Conservation (phyloP, 23 tunicate genomes). For the Corella eumyota region DNA sequence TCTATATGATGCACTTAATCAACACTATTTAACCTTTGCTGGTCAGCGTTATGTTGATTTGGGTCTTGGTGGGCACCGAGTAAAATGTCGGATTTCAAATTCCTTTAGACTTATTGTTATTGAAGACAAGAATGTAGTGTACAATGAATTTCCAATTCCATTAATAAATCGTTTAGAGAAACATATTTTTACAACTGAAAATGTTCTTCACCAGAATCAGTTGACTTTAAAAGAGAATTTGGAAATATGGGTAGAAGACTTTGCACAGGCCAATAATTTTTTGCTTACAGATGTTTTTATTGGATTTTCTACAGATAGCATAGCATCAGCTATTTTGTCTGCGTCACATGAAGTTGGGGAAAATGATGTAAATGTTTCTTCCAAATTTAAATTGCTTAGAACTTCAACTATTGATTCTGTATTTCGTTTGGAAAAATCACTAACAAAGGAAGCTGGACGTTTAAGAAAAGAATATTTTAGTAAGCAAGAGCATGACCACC, state of each 20-base stretch:
- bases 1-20: slow-evolving; percentile 74
- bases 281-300: slow-evolving; percentile 17
- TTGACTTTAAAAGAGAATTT: slow-evolving; percentile 3
- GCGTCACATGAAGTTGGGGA: not conserved
- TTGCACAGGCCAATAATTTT: slow-evolving; percentile 9
- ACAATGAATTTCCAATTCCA: slow-evolving; percentile 72
- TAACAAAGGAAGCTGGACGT: slow-evolving; percentile 16
- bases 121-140: slow-evolving; percentile 54
- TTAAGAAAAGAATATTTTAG: slow-evolving; percentile 21
- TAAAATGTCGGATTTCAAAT: slow-evolving; percentile 39
- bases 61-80: slow-evolving; percentile 77
- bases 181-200: slow-evolving; percentile 46
- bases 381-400: slow-evolving; percentile 17
- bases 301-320: slow-evolving; percentile 37
- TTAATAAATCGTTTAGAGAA: slow-evolving; percentile 64
- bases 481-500: slow-evolving; percentile 49
- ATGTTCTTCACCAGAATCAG: slow-evolving; percentile 17
- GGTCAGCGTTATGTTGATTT: slow-evolving; percentile 67
- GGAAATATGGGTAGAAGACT: slow-evolving; percentile 20
- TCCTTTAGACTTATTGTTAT: slow-evolving; percentile 49
- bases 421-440: slow-evolving; percentile 26
- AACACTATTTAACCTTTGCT: slow-evolving; percentile 76
- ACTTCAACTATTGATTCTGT: slow-evolving; percentile 72
- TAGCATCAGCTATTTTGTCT: slow-evolving; percentile 32
- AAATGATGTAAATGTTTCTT: not conserved